A percentile compares a stretch with the other conserved stretches of the same genome.
phyloP scores from a whole-genome alignment of 2,113 vertebrate species.

The Dromaius novaehollandiae region DNA sequence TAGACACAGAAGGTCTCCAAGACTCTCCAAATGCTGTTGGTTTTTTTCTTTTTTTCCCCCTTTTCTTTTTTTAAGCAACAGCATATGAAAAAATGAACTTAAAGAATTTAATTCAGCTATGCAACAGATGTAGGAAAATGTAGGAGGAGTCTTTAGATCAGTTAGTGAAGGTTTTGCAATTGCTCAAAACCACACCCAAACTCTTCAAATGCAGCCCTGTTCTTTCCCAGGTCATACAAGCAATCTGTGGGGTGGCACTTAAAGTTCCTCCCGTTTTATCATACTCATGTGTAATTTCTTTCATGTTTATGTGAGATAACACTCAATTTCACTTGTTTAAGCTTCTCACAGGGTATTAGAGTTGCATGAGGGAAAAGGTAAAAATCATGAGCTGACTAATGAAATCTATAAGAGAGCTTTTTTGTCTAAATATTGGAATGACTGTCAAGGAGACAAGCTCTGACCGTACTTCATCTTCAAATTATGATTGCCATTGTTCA shows the following conservation, averaged over 20 bases:
- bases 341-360: neutral
- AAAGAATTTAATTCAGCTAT: neutral
- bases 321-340: neutral
- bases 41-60: neutral
- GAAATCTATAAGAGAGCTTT: neutral
- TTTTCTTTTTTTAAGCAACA: neutral
- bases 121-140: neutral
- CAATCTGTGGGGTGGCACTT: neutral
- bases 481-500: conserved; percentile 59
- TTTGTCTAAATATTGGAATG: conserved; percentile 66
- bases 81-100: neutral
- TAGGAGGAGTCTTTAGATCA: neutral
- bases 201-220: neutral
- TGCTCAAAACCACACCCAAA: neutral
- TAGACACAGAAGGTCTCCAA: neutral
- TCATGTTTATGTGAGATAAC: neutral
- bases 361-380: conserved; percentile 33
- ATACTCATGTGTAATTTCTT: neutral
- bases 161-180: neutral
- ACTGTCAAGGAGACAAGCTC: conserved; percentile 58
- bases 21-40: neutral
- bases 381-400: conserved; percentile 25
- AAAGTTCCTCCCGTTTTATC: neutral
- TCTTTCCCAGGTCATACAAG: neutral
- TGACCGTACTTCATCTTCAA: conserved; percentile 50